These are phyloP conservation scores for Battus philenor DNA, from an alignment of 1,140 invertebrate genomes.

Conservation along the genomic window DNA sequence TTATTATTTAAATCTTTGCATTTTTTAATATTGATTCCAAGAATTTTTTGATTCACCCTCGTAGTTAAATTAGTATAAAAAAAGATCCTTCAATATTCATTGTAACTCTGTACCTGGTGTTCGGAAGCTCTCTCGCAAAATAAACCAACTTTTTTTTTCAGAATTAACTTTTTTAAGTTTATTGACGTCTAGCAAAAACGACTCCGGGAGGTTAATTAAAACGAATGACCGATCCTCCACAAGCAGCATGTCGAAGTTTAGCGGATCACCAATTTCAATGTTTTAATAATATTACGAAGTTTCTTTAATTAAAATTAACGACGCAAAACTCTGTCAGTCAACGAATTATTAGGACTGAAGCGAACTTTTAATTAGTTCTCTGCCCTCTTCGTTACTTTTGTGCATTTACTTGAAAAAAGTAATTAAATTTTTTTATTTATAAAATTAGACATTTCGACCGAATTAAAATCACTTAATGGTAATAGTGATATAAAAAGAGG, in stretches of 20 bases:
- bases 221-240: conserved; percentile 66
- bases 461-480: no score
- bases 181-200: conserved; percentile 47
- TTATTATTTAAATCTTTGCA: no score
- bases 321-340: conserved; percentile 72
- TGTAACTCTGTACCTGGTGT: no score
- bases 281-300: conserved; percentile 74
- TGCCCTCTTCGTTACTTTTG: conserved; percentile 61
- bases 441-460: no score
- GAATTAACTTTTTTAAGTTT: conserved; percentile 40
- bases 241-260: conserved; percentile 67
- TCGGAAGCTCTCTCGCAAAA: no score
- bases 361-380: conserved; percentile 72
- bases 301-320: conserved; percentile 77
- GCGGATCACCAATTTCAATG: conserved; percentile 72
- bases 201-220: conserved; percentile 67
- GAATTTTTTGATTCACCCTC: no score
- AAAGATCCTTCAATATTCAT: no score
- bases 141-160: no score
- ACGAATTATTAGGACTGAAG: conserved; percentile 74
- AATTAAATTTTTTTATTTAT: no score
- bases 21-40: no score
- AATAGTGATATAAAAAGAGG: no score
- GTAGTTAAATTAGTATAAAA: background rate
- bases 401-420: conserved; percentile 61